A percentile compares a stretch with the other conserved stretches of the same genome.
These are phyloP conservation scores for Aulostomus chinensis DNA, from an alignment of 2,797 vertebrate species.

Conservation along the genomic window DNA sequence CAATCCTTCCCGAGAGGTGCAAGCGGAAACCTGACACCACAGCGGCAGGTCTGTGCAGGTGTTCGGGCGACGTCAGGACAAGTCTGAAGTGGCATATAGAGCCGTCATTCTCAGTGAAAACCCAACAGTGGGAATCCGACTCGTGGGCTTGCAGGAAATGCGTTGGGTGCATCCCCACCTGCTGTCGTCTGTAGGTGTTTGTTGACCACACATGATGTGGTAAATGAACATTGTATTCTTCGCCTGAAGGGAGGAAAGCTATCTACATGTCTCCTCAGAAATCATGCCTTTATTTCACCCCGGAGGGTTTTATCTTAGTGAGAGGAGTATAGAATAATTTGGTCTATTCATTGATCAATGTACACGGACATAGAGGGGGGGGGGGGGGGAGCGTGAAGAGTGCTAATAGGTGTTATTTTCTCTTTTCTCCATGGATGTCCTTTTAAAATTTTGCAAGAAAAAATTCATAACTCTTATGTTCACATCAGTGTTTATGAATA, in stretches of 20 bases:
- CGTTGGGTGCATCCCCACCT: conserved; percentile 57
- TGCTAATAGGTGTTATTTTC: no score
- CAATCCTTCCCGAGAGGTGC: conserved; percentile 32
- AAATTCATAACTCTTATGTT: conserved; percentile 10
- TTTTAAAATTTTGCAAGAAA: no score
- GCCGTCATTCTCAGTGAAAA: conserved; percentile 48
- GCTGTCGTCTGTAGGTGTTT: conserved; percentile 57
- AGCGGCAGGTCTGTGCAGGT: conserved; percentile 66
- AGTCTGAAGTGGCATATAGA: conserved; percentile 61
- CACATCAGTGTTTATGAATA: neutral
- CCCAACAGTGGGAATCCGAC: conserved; percentile 61
- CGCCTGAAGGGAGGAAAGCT: conserved; percentile 28
- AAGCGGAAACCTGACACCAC: conserved; percentile 59
- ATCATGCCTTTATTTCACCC: conserved; percentile 32
- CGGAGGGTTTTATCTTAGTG: conserved; percentile 21
- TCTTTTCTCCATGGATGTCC: no score
- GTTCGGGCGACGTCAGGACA: conserved; percentile 38
- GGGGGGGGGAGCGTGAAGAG: conserved; percentile 12
- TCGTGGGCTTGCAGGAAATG: conserved; percentile 64
- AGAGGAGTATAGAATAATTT: conserved; percentile 9
- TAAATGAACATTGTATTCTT: conserved; percentile 60
- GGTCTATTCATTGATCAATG: conserved; percentile 15
- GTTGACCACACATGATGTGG: conserved; percentile 71
- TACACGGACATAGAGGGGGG: conserved; percentile 17
- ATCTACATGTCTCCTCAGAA: conserved; percentile 28